phyloP scores from a whole-genome alignment of 2,888 invertebrate genomes.

The Drosophila mimica region DNA sequence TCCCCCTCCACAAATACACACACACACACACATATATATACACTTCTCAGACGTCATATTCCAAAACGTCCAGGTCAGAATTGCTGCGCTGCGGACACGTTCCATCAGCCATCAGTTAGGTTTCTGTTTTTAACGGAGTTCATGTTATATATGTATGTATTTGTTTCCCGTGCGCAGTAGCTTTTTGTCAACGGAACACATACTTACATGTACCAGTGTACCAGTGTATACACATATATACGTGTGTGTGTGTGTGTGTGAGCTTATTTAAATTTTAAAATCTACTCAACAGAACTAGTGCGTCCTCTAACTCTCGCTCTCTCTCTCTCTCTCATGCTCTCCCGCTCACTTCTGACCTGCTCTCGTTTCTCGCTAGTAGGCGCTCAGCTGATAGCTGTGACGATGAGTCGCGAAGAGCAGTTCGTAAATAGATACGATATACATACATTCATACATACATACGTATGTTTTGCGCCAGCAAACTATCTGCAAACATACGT shows the following conservation, averaged over 20 bases:
- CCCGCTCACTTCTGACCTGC: conserved; percentile 34
- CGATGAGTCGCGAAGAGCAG: conserved; percentile 7
- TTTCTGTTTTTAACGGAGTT: conserved; percentile 11
- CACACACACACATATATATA: not conserved
- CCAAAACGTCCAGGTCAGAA: conserved; percentile 2
- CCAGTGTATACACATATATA: not conserved
- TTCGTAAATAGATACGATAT: not conserved
- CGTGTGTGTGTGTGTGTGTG: not conserved
- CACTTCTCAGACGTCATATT: conserved; percentile 10
- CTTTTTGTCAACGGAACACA: conserved; percentile 31
- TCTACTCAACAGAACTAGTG: conserved; percentile 39
- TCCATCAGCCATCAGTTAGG: conserved; percentile 25
- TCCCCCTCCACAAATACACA: not conserved
- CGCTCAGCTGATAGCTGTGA: conserved; percentile 51
- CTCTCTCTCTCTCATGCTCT: conserved; percentile 1
- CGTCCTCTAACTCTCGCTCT: conserved; percentile 34
- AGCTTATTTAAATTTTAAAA: conserved; percentile 4
- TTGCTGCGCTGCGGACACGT: conserved; percentile 26
- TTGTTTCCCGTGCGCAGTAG: conserved; percentile 51
- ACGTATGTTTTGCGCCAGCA: not conserved
- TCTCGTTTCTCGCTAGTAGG: conserved; percentile 45
- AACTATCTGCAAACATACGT: not conserved
- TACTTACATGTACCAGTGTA: not conserved
- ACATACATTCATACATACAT: not conserved
- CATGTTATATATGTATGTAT: conserved; percentile 13